These are phyloP conservation scores for Hirtodrosophila confusa DNA, from an alignment of 2,888 invertebrate genomes.

Conservation along the genomic window DNA sequence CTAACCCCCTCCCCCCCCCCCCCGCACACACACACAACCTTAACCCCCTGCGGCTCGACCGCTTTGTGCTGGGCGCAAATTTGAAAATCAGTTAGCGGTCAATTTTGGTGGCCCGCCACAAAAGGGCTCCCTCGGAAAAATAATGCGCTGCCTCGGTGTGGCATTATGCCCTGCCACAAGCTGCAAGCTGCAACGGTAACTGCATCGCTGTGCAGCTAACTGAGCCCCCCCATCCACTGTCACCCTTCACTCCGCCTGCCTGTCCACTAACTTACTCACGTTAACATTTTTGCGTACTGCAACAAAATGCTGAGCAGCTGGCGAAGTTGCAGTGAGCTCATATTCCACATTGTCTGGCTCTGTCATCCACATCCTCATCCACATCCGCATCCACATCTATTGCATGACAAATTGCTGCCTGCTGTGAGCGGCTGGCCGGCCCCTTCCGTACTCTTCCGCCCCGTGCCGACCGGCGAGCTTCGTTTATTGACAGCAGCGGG, in stretches of 20 bases:
- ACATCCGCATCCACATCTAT: slow-evolving; percentile 21
- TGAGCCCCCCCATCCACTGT: too few species aligned
- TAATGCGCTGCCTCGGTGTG: slow-evolving; percentile 72
- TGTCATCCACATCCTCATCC: slow-evolving; percentile 22
- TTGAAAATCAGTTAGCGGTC: slow-evolving; percentile 75
- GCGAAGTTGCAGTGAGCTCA: slow-evolving; percentile 12
- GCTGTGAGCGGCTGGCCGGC: slow-evolving; percentile 9
- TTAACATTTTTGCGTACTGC: too few species aligned
- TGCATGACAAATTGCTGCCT: slow-evolving; percentile 46
- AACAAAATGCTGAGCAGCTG: slow-evolving; percentile 20
- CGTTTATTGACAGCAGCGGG: slow-evolving; percentile 16
- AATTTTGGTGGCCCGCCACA: slow-evolving; percentile 69
- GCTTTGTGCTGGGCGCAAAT: slow-evolving; percentile 53
- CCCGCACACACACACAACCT: too few species aligned
- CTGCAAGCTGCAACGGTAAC: slow-evolving; percentile 4
- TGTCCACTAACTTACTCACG: slow-evolving; percentile 5
- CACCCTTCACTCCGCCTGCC: background rate
- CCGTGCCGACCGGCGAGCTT: background rate
- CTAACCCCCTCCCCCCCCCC: too few species aligned
- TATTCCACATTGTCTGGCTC: slow-evolving; percentile 9
- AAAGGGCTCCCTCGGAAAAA: slow-evolving; percentile 50
- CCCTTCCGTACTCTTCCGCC: too few species aligned
- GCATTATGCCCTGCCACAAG: slow-evolving; percentile 58
- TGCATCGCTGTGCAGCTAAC: background rate
- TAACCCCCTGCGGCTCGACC: background rate